A percentile compares a stretch with the other conserved stretches of the same genome.
These are phyloP conservation scores for Palythoa grandis DNA, from an alignment of 92 coral and sea anemone genomes.

Conservation along the genomic window DNA sequence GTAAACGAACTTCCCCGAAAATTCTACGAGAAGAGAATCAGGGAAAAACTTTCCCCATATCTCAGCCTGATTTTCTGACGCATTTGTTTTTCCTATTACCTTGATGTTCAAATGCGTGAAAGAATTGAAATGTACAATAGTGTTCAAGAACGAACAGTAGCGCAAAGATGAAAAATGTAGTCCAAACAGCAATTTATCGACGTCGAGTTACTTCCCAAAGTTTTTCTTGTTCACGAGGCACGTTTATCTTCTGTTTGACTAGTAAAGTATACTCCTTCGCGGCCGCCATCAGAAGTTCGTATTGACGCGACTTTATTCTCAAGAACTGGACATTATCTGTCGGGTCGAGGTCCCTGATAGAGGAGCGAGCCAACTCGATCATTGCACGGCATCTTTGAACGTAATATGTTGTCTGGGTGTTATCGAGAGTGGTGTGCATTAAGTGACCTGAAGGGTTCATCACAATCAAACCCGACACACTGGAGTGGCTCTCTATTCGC, in stretches of 20 bases:
- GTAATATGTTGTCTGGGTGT: constrained; percentile 62
- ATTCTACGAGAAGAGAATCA: neutral
- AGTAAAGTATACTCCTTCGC: constrained; percentile 66
- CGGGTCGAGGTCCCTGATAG: constrained; percentile 73
- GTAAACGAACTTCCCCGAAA: neutral
- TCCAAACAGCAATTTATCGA: neutral
- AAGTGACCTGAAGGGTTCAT: constrained; percentile 57
- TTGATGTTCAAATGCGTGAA: neutral
- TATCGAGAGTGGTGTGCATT: constrained; percentile 69
- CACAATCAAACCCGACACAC: constrained; percentile 69
- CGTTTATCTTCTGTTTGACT: constrained; percentile 64
- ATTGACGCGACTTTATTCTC: constrained; percentile 68
- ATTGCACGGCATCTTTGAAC: constrained; percentile 63
- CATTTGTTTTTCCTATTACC: neutral
- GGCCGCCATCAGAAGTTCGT: constrained; percentile 80
- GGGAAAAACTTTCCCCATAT: neutral
- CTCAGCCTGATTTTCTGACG: neutral
- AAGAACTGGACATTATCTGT: constrained; percentile 77
- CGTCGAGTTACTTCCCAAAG: neutral
- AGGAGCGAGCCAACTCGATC: constrained; percentile 62
- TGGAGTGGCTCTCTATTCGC: constrained; percentile 76
- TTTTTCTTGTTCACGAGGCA: neutral
- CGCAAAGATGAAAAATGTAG: neutral
- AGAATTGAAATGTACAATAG: neutral
- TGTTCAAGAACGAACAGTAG: neutral